These are phyloP conservation scores for Sebastes vulpes DNA, from an alignment of 2,797 vertebrate genomes.

Conservation along the genomic window DNA sequence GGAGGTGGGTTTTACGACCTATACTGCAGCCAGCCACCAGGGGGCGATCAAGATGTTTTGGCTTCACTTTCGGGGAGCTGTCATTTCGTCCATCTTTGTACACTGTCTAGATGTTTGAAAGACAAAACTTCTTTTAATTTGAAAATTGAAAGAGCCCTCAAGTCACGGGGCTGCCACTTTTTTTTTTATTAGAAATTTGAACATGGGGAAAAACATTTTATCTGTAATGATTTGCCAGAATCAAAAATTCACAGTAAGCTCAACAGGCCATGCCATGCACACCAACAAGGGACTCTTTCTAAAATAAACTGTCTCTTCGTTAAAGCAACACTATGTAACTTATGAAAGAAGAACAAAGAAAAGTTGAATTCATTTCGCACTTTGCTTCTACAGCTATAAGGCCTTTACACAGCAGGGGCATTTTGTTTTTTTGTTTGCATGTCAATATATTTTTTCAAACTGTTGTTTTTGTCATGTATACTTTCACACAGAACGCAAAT, in stretches of 20 bases:
- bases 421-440: not conserved
- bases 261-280: not conserved
- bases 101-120: not conserved
- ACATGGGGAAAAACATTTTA: not conserved
- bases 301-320: not conserved
- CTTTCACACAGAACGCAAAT: not conserved
- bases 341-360: not conserved
- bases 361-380: not conserved
- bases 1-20: no score
- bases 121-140: not conserved
- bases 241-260: not conserved
- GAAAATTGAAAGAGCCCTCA: not conserved
- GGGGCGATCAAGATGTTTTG: no score
- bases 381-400: not conserved
- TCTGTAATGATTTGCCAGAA: not conserved
- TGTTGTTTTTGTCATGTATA: not conserved
- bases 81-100: not conserved
- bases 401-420: no score
- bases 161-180: not conserved
- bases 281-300: not conserved
- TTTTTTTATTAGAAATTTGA: not conserved
- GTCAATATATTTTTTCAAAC: not conserved
- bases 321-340: not conserved
- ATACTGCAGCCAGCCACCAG: no score
- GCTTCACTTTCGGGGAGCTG: not conserved